A percentile compares a stretch with the other conserved stretches of the same genome.
These are phyloP conservation scores for Nycticryphes semicollaris DNA, from an alignment of 2,113 vertebrate species.

Conservation along the genomic window DNA sequence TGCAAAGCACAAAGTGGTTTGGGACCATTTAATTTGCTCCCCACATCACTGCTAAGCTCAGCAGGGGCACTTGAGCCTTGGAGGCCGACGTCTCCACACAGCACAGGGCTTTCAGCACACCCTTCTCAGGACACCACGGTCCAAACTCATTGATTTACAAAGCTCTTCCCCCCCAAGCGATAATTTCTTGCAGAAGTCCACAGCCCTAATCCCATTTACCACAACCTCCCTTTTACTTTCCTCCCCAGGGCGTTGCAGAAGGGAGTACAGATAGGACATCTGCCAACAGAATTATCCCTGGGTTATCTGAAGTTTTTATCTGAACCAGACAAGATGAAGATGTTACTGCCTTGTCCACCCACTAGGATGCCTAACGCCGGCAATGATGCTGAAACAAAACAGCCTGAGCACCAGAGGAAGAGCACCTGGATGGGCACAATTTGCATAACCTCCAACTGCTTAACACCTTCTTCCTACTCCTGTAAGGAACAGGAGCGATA, in stretches of 20 bases:
- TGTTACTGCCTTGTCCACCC: not conserved
- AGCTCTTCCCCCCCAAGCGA: not conserved
- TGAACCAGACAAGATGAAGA: not conserved
- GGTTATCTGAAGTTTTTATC: not conserved
- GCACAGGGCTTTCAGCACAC: not conserved
- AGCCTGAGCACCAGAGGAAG: not conserved
- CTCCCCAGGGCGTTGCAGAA: rapidly evolving
- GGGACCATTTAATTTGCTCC: not conserved
- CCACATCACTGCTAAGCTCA: not conserved
- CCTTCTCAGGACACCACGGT: not conserved
- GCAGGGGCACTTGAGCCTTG: rapidly evolving
- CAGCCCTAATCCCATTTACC: not conserved
- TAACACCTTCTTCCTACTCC: not conserved
- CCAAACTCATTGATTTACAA: not conserved
- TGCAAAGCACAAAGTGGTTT: not conserved
- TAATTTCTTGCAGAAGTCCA: not conserved
- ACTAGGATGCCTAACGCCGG: not conserved
- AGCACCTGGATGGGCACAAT: not conserved
- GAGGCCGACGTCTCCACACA: not conserved
- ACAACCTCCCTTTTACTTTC: not conserved
- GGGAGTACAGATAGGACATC: not conserved
- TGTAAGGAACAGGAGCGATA: not conserved
- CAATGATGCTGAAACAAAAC: not conserved
- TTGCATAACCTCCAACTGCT: not conserved
- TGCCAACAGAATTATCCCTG: not conserved